Percentiles rank a stretch among this genome's conserved stretches.
phyloP scores from a whole-genome alignment of 2,888 invertebrate genomes.

The Embidobia sp. region DNA sequence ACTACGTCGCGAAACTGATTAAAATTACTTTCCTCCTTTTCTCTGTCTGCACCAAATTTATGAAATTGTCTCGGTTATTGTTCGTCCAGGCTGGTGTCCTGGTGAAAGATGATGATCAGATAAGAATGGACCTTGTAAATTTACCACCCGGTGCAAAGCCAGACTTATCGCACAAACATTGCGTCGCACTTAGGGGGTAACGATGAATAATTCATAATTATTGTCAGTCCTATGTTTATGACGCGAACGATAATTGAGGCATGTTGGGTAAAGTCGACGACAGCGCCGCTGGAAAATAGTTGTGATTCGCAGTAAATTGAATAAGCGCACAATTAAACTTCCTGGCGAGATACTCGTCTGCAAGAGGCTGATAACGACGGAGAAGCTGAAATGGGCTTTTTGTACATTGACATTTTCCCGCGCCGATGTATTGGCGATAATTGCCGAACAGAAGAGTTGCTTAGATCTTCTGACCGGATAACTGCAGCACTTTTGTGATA shows the following conservation, averaged over 20 bases:
- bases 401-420: constrained; percentile 75
- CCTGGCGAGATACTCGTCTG: constrained; percentile 38
- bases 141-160: constrained; percentile 48
- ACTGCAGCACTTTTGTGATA: constrained; percentile 73
- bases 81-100: constrained; percentile 76
- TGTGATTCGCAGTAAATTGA: constrained; percentile 42
- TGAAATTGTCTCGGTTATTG: constrained; percentile 79
- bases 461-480: constrained; percentile 73
- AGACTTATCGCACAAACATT: constrained; percentile 35
- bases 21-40: constrained; percentile 75
- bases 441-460: constrained; percentile 73
- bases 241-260: neutral
- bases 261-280: neutral
- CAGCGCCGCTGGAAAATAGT: neutral
- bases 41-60: constrained; percentile 76
- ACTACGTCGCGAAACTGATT: constrained; percentile 78
- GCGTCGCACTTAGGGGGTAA: constrained; percentile 28
- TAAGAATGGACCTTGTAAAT: constrained; percentile 74
- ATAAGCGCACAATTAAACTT: constrained; percentile 56
- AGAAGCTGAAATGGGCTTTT: constrained; percentile 61
- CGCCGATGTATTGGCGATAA: constrained; percentile 78
- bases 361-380: constrained; percentile 53
- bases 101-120: constrained; percentile 75
- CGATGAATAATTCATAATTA: constrained; percentile 41
- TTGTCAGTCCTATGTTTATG: constrained; percentile 9